Percentiles rank a stretch among this genome's conserved stretches.
Evolutionary conservation across 2,797 vertebrate species (phyloP).

Genomic region (Thunnus albacares): DNA sequence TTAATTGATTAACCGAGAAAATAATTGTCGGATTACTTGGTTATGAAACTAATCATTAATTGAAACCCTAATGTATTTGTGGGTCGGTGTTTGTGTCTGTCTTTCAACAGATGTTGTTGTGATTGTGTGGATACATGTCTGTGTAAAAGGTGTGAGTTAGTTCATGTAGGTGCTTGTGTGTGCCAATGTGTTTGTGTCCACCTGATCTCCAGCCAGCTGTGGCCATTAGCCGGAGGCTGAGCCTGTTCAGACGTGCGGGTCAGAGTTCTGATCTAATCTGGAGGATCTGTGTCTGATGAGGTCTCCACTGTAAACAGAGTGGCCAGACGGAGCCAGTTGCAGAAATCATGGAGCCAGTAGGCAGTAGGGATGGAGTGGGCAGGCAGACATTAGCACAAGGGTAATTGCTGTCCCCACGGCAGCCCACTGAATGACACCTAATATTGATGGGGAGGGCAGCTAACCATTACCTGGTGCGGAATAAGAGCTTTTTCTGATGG

Average conservation of each 20-base stretch:
- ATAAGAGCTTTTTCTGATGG: slow-evolving; percentile 71
- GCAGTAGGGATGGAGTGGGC: slow-evolving; percentile 55
- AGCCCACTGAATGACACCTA: slow-evolving; percentile 79
- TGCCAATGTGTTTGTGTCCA: slow-evolving; percentile 25
- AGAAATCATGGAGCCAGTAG: slow-evolving; percentile 58
- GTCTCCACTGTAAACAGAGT: slow-evolving; percentile 72
- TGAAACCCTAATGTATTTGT: slow-evolving; percentile 17
- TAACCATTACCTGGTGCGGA: slow-evolving; percentile 76
- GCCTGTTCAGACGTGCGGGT: slow-evolving; percentile 61
- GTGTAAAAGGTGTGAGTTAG: slow-evolving; percentile 38
- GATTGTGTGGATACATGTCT: not conserved
- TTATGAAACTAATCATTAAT: not conserved
- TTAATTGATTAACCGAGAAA: no score
- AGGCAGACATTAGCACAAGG: slow-evolving; percentile 76
- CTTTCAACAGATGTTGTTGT: slow-evolving; percentile 14
- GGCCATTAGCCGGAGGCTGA: slow-evolving; percentile 67
- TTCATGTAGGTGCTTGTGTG: not conserved
- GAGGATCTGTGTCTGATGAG: slow-evolving; percentile 74
- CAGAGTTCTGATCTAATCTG: slow-evolving; percentile 76
- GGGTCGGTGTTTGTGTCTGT: not conserved
- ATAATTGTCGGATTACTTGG: not conserved
- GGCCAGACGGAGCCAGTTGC: slow-evolving; percentile 57
- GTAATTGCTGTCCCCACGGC: slow-evolving; percentile 78
- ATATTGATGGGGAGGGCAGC: slow-evolving; percentile 72
- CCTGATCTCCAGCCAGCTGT: slow-evolving; percentile 67